Evolutionary conservation across 2,888 invertebrate genomes (phyloP).

Genomic region (Limenitis camilla): DNA sequence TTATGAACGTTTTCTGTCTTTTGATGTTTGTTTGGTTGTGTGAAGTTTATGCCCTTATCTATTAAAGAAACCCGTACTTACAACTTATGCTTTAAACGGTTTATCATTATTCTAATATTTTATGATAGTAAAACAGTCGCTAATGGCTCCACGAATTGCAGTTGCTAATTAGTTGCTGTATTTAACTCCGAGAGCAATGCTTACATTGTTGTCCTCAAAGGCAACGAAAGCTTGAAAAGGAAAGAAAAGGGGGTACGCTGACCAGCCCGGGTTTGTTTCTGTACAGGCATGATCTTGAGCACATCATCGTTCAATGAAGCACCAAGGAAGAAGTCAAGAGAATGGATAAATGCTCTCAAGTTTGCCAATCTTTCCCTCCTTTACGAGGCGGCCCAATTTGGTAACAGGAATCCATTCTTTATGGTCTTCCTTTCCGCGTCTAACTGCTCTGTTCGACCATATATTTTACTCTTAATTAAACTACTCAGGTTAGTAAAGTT

Average conservation of each 20-base stretch:
- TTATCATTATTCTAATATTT: too few relatives aligned
- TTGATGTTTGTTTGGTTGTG: too few relatives aligned
- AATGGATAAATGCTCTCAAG: conserved; percentile 99
- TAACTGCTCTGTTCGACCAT: too few relatives aligned
- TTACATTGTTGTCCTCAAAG: conserved; percentile 98
- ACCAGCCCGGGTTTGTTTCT: conserved; percentile 99
- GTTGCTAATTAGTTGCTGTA: conserved; percentile 99
- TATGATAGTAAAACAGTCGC: too few relatives aligned
- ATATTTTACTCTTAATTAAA: too few relatives aligned
- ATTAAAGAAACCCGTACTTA: too few relatives aligned
- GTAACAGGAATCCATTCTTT: conserved; percentile 99
- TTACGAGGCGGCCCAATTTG: conserved; percentile 96
- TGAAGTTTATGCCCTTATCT: too few relatives aligned
- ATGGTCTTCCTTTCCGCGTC: conserved; percentile 94
- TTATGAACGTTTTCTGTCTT: too few relatives aligned
- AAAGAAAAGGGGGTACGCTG: conserved; percentile 99
- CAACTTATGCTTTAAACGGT: too few relatives aligned
- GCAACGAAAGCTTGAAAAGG: conserved; percentile 96
- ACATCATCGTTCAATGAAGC: conserved; percentile 97
- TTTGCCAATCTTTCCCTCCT: conserved; percentile 95
- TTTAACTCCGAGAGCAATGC: conserved; percentile 99
- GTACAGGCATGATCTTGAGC: conserved; percentile 99
- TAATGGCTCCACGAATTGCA: conserved; percentile 99
- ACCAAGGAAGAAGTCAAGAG: conserved; percentile 96
- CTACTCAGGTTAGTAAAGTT: too few relatives aligned